phyloP scores from a whole-genome alignment of 2,113 vertebrate species.

The Turnix velox region DNA sequence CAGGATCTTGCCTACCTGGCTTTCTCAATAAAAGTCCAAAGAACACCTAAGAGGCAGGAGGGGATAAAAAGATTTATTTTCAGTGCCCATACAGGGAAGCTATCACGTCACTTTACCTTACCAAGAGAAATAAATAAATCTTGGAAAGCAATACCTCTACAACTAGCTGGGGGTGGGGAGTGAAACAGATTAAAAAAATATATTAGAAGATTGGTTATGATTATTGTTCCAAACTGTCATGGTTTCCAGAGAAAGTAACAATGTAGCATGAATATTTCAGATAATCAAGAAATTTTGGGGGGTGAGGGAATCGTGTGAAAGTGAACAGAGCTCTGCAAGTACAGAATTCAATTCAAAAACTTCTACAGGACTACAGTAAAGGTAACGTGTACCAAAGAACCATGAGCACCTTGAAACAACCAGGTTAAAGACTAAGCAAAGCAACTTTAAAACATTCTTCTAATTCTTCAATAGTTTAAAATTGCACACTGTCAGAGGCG shows the following conservation, averaged over 20 bases:
- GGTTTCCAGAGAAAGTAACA: neutral
- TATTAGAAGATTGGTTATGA: neutral
- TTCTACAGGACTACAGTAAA: neutral
- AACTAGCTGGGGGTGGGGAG: neutral
- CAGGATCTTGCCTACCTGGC: constrained; percentile 47
- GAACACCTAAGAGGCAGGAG: constrained; percentile 57
- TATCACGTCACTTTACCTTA: neutral
- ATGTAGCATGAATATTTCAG: neutral
- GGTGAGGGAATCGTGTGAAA: neutral
- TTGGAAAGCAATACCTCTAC: neutral
- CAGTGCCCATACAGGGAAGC: neutral
- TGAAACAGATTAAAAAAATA: neutral
- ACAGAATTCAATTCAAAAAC: neutral
- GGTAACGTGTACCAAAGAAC: neutral
- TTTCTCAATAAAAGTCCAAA: constrained; percentile 45
- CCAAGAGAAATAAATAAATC: neutral
- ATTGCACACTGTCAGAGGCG: neutral
- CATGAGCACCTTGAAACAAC: neutral
- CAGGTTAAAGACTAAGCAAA: neutral
- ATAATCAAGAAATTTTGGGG: neutral
- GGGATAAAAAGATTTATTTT: constrained; percentile 48
- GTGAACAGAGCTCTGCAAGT: neutral
- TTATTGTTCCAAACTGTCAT: neutral
- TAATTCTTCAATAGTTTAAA: neutral
- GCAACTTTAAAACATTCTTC: neutral